Evolutionary conservation across 92 coral and sea anemone genomes (phyloP).

Genomic region (Epizoanthus stellaris): DNA sequence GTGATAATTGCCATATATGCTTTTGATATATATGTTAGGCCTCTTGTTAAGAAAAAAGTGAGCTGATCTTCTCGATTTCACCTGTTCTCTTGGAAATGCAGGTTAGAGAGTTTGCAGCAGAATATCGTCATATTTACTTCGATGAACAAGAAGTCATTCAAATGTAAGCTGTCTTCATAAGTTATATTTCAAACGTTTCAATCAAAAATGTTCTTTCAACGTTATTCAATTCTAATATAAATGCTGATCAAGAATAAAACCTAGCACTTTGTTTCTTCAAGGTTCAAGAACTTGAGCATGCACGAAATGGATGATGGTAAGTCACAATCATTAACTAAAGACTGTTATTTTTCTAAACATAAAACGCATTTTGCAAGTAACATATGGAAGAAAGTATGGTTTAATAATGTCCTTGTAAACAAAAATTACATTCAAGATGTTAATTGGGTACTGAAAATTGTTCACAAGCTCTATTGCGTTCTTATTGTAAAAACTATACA

Average conservation of each 20-base stretch:
- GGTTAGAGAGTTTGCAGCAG: slow-evolving; percentile 78
- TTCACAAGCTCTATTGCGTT: too few species aligned
- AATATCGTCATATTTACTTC: slow-evolving; percentile 71
- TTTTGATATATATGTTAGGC: too few species aligned
- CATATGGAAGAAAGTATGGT: too few species aligned
- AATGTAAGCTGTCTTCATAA: slow-evolving; percentile 65
- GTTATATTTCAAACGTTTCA: background rate
- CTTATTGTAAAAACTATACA: too few species aligned
- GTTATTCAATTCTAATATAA: background rate
- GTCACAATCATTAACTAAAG: background rate
- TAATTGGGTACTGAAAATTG: too few species aligned
- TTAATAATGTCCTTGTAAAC: too few species aligned
- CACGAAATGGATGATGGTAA: slow-evolving; percentile 86
- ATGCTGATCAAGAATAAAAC: background rate
- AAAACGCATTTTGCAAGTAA: background rate
- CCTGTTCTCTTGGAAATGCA: background rate
- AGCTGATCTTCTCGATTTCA: too few species aligned
- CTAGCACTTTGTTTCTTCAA: background rate
- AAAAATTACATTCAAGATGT: too few species aligned
- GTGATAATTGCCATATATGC: too few species aligned
- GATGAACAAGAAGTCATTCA: slow-evolving; percentile 67
- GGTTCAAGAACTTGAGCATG: slow-evolving; percentile 72
- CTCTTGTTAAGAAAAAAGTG: too few species aligned
- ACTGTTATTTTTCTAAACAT: background rate
- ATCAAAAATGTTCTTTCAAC: background rate